phyloP scores from a whole-genome alignment of 2,888 invertebrate species.

The Hedychridium roseum region DNA sequence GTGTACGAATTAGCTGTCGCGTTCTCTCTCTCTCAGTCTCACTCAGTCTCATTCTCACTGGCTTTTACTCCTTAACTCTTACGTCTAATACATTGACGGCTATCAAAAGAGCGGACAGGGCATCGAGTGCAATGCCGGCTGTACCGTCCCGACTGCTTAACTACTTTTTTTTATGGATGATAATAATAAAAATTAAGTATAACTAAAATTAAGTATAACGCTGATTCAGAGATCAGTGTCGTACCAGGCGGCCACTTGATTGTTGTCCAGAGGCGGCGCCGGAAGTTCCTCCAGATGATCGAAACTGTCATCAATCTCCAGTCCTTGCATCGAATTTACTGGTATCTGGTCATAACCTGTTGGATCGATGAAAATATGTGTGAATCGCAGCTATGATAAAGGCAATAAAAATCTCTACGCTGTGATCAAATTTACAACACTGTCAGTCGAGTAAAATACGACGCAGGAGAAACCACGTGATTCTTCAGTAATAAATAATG shows the following conservation, averaged over 20 bases:
- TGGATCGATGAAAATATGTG: conserved; percentile 1
- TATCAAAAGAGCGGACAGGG: conserved; percentile 31
- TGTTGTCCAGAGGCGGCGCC: conserved; percentile 88
- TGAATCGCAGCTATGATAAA: too few relatives aligned
- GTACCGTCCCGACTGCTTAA: conserved; percentile 32
- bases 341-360: conserved; percentile 97
- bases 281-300: conserved; percentile 80
- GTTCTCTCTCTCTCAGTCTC: conserved; percentile 9
- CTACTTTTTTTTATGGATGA: conserved; percentile 48
- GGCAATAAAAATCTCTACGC: too few relatives aligned
- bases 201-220: conserved; percentile 43
- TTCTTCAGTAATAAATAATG: too few relatives aligned
- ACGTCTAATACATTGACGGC: conserved; percentile 58
- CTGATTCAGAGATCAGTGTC: conserved; percentile 87
- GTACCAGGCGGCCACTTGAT: conserved; percentile 95
- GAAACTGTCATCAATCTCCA: conserved; percentile 86
- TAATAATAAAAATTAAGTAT: conserved; percentile 54
- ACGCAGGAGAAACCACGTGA: too few relatives aligned
- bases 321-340: conserved; percentile 95
- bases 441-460: too few relatives aligned
- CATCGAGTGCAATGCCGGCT: conserved; percentile 19
- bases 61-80: conserved; percentile 35
- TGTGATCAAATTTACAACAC: too few relatives aligned
- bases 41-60: conserved; percentile 5
- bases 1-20: conserved; percentile 57